Percentiles rank a stretch among this genome's conserved stretches.
Evolutionary conservation across 2,888 invertebrate genomes (phyloP).

Genomic region (Drosophila ochracea): DNA sequence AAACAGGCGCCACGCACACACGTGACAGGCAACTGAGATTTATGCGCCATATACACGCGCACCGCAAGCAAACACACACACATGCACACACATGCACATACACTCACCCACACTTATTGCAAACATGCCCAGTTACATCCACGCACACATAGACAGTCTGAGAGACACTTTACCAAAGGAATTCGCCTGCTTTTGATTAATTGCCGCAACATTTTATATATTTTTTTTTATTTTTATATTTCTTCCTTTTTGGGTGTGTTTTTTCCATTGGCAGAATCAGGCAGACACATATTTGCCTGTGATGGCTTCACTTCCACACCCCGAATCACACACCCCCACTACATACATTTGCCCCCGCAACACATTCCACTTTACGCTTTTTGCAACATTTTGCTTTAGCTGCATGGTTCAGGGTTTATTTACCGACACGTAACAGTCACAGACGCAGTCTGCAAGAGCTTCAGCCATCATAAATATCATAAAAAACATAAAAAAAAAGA

Average conservation of each 20-base stretch:
- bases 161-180: slow-evolving; percentile 66
- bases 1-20: slow-evolving; percentile 47
- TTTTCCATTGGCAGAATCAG: slow-evolving; percentile 33
- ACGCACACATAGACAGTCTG: slow-evolving; percentile 30
- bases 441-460: slow-evolving; percentile 51
- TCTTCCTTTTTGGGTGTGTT: slow-evolving; percentile 17
- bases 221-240: slow-evolving; percentile 17
- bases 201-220: slow-evolving; percentile 80
- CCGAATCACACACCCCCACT: slow-evolving; percentile 2
- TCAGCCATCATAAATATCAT: slow-evolving; percentile 74
- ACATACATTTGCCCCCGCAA: slow-evolving; percentile 16
- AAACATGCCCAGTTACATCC: slow-evolving; percentile 30
- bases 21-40: slow-evolving; percentile 75
- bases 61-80: slow-evolving; percentile 26
- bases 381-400: slow-evolving; percentile 60
- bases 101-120: slow-evolving; percentile 16
- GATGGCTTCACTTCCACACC: slow-evolving; percentile 68
- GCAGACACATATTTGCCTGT: slow-evolving; percentile 58
- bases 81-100: slow-evolving; percentile 14
- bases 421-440: slow-evolving; percentile 71
- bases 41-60: slow-evolving; percentile 60
- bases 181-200: slow-evolving; percentile 81
- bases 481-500: slow-evolving; percentile 46
- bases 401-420: slow-evolving; percentile 67
- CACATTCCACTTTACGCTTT: slow-evolving; percentile 50